Evolutionary conservation across 2,888 invertebrate genomes (phyloP), one percentile per base, ranked within the genome.

Genomic region (Catonia carolina): DNA sequence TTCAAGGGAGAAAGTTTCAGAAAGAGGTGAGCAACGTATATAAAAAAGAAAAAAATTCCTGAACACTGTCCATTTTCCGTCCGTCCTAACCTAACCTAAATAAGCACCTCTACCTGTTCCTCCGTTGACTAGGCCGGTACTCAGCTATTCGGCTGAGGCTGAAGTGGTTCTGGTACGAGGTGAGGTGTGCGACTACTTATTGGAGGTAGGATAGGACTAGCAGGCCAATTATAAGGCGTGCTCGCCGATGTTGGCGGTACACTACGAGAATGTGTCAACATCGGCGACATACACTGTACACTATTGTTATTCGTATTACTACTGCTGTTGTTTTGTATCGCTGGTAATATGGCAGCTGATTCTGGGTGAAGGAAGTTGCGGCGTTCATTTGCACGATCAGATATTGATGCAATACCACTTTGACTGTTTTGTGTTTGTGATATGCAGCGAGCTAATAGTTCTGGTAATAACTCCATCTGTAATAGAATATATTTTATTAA

Each of bases 341-440:
- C 27, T 15, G 61, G 41, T 36, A 61, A 63, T 68, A 69, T 76
- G 48, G 86, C 89, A 61, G 91, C 90, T 60, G 89, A 85, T 70
- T 91, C 91, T 47, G 91, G 91, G 74, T 91, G 91, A 62, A 92
- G 78, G 75, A 88, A 91, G 74, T 91, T 89, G 61, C 86, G 81
- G 62, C 88, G 52, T 33, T 64, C 64, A 45, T 60, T 50, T 60
- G 62, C 59, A 56, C 67, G 55, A 54, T 66, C 62, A 45, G 33
- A 47, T 59, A 37, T 53, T 51, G 31, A 48, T 53, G 42, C 56
- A 61, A n/a, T 27, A 31, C 15, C 14, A 50, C 37, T 45, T 23
- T 54, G 63, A 63, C 60, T 66, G 73, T 68, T 69, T 67, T 86
- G 74, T 68, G 65, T 72, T 69, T 71, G 77, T 67, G 81, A 82